phyloP scores from a whole-genome alignment of 2,797 vertebrate genomes.

The Buceros bicornis region DNA sequence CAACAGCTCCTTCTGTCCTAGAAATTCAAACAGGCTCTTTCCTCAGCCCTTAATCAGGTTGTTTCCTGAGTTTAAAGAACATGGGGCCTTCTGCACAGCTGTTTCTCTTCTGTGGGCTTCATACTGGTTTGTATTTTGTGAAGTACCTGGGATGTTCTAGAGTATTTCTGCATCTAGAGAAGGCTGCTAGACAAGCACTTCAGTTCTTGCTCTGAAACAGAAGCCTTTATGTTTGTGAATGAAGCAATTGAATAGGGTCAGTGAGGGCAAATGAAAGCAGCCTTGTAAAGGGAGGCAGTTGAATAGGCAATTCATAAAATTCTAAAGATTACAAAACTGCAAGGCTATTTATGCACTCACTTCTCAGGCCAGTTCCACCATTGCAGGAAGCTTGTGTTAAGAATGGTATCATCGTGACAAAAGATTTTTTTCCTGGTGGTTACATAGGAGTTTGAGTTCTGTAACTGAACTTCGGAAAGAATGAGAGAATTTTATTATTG shows the following conservation, averaged over 20 bases:
- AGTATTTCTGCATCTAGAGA: slow-evolving; percentile 53
- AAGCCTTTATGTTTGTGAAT: slow-evolving; percentile 62
- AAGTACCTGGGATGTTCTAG: slow-evolving; percentile 59
- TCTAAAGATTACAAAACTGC: slow-evolving; percentile 52
- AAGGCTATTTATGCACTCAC: slow-evolving; percentile 40
- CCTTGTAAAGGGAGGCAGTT: slow-evolving; percentile 34
- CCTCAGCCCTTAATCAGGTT: neutral
- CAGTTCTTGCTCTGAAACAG: slow-evolving; percentile 43
- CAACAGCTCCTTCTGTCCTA: neutral
- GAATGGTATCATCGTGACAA: neutral
- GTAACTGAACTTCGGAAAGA: slow-evolving; percentile 8
- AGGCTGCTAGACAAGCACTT: slow-evolving; percentile 38
- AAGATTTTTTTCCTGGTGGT: slow-evolving; percentile 4
- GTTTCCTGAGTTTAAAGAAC: neutral
- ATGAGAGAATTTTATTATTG: neutral
- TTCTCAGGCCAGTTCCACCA: slow-evolving; percentile 22
- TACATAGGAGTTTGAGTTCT: slow-evolving; percentile 6
- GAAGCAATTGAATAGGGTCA: slow-evolving; percentile 52
- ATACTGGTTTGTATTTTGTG: neutral
- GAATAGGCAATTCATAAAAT: slow-evolving; percentile 70
- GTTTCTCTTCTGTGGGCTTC: neutral
- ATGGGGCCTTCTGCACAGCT: neutral
- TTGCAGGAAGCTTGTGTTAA: slow-evolving; percentile 29
- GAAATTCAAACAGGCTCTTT: neutral
- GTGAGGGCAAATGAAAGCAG: slow-evolving; percentile 51